Evolutionary conservation across 2,797 vertebrate genomes (phyloP).

Genomic region (Hylomyscus alleni): DNA sequence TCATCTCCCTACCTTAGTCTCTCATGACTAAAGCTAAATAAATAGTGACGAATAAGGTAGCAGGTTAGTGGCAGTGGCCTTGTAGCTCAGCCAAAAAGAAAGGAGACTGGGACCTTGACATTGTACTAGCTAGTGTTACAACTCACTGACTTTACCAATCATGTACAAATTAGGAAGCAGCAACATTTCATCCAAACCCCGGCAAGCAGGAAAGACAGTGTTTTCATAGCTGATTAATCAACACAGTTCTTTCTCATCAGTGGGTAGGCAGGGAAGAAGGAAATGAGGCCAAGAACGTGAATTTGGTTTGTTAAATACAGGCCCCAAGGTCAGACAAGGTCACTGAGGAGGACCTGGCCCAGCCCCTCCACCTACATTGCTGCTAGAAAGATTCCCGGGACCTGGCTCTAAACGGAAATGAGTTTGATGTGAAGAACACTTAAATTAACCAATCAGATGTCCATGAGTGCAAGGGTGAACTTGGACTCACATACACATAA

Average conservation of each 20-base stretch:
- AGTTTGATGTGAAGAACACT: background rate
- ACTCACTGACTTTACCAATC: conserved; percentile 58
- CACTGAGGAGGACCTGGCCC: background rate
- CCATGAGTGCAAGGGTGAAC: background rate
- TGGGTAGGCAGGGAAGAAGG: background rate
- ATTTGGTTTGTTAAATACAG: background rate
- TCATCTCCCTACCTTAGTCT: background rate
- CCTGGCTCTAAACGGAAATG: background rate
- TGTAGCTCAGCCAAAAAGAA: background rate
- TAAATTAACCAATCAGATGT: conserved; percentile 5
- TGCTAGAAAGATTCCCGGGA: background rate
- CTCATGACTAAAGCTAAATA: background rate
- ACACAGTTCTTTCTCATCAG: conserved; percentile 1
- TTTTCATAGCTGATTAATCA: conserved; percentile 22
- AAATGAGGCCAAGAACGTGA: background rate
- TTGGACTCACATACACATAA: background rate
- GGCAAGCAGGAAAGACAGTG: conserved; percentile 1
- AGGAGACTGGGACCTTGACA: conserved; percentile 20
- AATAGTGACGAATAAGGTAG: background rate
- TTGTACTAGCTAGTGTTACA: conserved; percentile 4
- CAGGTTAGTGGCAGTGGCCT: background rate
- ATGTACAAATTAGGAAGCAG: conserved; percentile 57
- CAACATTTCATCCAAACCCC: conserved; percentile 50
- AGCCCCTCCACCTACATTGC: background rate
- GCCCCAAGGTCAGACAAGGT: background rate